phyloP scores from a whole-genome alignment of 2,888 invertebrate species.

The Bellardia pandia region DNA sequence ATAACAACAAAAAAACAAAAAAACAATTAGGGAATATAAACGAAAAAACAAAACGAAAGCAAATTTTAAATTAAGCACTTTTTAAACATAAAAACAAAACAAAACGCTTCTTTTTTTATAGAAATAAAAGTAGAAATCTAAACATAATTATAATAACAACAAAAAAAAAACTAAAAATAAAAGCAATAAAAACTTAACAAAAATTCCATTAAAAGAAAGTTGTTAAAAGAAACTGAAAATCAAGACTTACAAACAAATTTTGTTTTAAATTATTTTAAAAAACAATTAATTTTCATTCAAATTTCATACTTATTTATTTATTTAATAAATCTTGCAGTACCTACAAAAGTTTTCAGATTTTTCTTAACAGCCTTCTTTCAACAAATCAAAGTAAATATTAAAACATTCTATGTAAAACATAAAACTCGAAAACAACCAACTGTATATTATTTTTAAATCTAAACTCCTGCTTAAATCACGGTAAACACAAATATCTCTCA shows the following conservation, averaged over 20 bases:
- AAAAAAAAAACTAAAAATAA: neutral
- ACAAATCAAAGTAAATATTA: neutral
- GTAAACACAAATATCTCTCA: neutral
- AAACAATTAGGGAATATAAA: conserved; percentile 71
- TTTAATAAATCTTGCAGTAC: conserved; percentile 6
- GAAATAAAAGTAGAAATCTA: conserved; percentile 46
- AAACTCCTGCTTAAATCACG: neutral
- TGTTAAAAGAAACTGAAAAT: conserved; percentile 21
- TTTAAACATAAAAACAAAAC: conserved; percentile 42
- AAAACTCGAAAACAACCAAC: neutral
- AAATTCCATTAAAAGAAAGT: neutral
- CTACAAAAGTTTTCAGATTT: conserved; percentile 23
- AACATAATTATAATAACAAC: conserved; percentile 23
- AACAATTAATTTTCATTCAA: no score
- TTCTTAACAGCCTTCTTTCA: neutral
- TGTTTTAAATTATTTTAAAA: neutral
- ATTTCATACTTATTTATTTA: neutral
- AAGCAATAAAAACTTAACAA: conserved; percentile 22
- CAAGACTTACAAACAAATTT: neutral
- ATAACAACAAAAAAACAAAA: conserved; percentile 13
- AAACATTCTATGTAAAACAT: conserved; percentile 28
- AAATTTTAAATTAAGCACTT: conserved; percentile 66
- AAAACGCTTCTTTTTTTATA: conserved; percentile 74
- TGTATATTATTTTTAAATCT: neutral
- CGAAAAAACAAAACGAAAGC: conserved; percentile 31